A percentile compares a stretch with the other conserved stretches of the same genome.
phyloP scores from a whole-genome alignment of 2,797 vertebrate genomes.

The Mus caroli region DNA sequence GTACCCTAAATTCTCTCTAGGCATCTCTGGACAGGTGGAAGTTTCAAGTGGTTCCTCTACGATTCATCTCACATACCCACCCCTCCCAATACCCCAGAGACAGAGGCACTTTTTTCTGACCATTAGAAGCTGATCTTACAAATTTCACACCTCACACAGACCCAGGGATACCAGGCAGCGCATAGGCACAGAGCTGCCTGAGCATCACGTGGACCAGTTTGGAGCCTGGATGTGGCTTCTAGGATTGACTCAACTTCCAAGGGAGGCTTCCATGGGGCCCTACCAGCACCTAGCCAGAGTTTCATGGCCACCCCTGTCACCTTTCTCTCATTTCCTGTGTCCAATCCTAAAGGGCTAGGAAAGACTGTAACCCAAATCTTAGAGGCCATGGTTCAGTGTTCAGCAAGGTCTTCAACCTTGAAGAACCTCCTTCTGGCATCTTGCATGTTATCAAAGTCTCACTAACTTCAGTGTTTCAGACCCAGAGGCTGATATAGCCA shows the following conservation, averaged over 20 bases:
- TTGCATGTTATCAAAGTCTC: neutral
- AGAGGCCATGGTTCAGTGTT: accelerated
- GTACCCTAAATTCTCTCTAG: neutral
- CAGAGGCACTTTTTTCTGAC: neutral
- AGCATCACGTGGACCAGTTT: accelerated
- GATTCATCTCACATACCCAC: neutral
- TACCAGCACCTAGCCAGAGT: neutral
- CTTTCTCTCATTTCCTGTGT: neutral
- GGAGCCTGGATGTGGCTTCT: neutral
- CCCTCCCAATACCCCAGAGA: neutral
- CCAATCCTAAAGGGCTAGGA: neutral
- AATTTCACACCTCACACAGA: neutral
- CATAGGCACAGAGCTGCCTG: accelerated
- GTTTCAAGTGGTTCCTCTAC: neutral
- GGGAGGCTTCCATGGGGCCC: neutral
- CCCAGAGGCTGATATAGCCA: accelerated
- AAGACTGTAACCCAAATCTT: accelerated
- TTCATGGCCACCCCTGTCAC: neutral
- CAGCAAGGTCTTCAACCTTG: neutral
- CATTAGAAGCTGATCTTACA: neutral
- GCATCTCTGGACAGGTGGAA: neutral
- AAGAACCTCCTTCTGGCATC: neutral
- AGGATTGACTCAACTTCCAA: neutral
- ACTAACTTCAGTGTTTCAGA: neutral
- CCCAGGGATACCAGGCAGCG: neutral